These are phyloP conservation scores for Chorisops tibialis DNA, from an alignment of 2,888 invertebrate genomes.

Conservation along the genomic window DNA sequence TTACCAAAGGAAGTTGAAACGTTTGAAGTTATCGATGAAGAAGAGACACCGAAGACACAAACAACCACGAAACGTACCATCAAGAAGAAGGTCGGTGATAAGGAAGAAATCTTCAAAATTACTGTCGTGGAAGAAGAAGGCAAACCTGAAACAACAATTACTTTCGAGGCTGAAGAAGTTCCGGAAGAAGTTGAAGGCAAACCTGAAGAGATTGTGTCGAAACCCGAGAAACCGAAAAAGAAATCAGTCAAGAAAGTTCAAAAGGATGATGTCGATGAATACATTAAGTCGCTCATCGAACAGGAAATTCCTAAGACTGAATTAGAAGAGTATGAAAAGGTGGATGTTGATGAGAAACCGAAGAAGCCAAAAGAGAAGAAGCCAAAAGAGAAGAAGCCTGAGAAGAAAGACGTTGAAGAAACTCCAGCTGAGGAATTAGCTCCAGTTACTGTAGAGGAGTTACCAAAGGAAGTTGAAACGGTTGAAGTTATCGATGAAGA, in stretches of 20 bases:
- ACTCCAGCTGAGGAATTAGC: conserved; percentile 28
- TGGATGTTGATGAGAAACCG: conserved; percentile 35
- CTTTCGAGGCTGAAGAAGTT: conserved; percentile 43
- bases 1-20: not conserved
- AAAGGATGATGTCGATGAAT: conserved; percentile 23
- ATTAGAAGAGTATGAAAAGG: conserved; percentile 24
- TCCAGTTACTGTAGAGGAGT: conserved; percentile 41
- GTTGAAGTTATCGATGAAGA: conserved; percentile 49
- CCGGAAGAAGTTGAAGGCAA: conserved; percentile 55
- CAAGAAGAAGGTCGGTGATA: conserved; percentile 37
- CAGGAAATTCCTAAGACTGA: conserved; percentile 44
- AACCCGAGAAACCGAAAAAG: conserved; percentile 29
- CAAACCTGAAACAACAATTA: conserved; percentile 33
- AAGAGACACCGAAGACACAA: conserved; percentile 35
- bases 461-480: conserved; percentile 50
- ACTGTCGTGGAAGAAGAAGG: not conserved
- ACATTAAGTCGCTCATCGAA: not conserved
- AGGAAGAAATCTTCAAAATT: conserved; percentile 40
- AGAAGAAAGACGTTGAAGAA: conserved; percentile 15
- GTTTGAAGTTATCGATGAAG: conserved; percentile 30
- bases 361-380: conserved; percentile 38
- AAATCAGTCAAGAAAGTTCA: conserved; percentile 42
- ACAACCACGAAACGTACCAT: conserved; percentile 50
- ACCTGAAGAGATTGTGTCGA: conserved; percentile 53
- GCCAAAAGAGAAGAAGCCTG: not conserved